Evolutionary conservation across 2,797 vertebrate species (phyloP).

Genomic region (Notoglanidium macrostoma): DNA sequence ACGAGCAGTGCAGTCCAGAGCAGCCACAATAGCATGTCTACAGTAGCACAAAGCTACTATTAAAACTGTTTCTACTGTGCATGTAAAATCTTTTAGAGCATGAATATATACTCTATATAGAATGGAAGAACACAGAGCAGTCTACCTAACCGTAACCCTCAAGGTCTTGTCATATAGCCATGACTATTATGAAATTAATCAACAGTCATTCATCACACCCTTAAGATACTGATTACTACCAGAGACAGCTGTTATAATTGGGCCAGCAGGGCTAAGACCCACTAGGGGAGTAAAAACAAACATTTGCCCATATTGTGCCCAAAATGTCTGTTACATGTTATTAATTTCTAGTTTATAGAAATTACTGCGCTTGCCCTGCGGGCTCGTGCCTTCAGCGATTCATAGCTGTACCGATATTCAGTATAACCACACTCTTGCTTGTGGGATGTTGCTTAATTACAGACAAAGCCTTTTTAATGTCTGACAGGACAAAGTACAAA

Average conservation of each 20-base stretch:
- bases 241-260: not conserved
- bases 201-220: too few relatives aligned
- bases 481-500: not conserved
- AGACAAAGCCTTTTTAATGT: not conserved
- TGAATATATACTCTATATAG: not conserved
- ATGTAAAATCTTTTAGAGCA: not conserved
- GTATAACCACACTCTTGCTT: not conserved
- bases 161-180: too few relatives aligned
- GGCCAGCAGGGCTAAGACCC: not conserved
- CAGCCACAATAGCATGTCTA: slow-evolving; percentile 5
- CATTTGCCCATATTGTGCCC: not conserved
- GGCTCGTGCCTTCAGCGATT: not conserved
- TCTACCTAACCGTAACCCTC: not conserved
- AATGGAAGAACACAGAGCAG: not conserved
- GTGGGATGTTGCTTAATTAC: not conserved
- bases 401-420: not conserved
- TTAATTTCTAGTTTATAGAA: slow-evolving; percentile 8
- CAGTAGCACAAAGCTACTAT: slow-evolving; percentile 15
- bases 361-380: not conserved
- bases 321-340: not conserved
- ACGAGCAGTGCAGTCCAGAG: not conserved
- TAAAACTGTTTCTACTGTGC: slow-evolving; percentile 40
- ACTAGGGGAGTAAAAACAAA: not conserved
- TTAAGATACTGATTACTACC: too few relatives aligned
- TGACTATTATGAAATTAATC: not conserved